Evolutionary conservation across 2,797 vertebrate genomes (phyloP).

Genomic region (Argyrosomus regius): DNA sequence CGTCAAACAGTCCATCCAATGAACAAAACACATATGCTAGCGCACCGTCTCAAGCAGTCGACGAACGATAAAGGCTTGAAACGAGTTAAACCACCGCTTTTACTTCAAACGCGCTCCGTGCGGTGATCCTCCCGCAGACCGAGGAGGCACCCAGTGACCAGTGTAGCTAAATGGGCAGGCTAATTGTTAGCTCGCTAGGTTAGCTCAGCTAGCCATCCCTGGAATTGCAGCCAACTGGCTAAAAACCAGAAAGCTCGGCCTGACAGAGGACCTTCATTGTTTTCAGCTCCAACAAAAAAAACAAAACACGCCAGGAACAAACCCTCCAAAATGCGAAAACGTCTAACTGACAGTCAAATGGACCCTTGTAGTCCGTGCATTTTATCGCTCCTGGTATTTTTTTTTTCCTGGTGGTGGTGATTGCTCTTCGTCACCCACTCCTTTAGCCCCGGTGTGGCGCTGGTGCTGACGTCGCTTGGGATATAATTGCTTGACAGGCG

Average conservation of each 20-base stretch:
- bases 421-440: conserved; percentile 82
- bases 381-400: conserved; percentile 70
- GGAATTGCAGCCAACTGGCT: conserved; percentile 65
- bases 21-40: conserved; percentile 12
- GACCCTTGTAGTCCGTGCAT: conserved; percentile 61
- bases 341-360: conserved; percentile 58
- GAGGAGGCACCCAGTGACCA: conserved; percentile 55
- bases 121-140: conserved; percentile 49
- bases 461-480: conserved; percentile 71
- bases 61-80: not conserved
- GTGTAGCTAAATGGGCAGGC: conserved; percentile 68
- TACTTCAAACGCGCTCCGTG: conserved; percentile 1
- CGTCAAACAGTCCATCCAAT: conserved; percentile 77
- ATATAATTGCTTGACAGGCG: conserved; percentile 67
- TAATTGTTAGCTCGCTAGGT: conserved; percentile 74
- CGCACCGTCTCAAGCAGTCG: conserved; percentile 29
- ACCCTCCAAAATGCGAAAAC: conserved; percentile 32
- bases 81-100: not conserved
- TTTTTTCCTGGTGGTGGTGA: conserved; percentile 70
- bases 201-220: conserved; percentile 79
- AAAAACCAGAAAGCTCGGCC: conserved; percentile 58
- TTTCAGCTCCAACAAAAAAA: conserved; percentile 11
- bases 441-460: conserved; percentile 76
- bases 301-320: not conserved
- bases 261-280: conserved; percentile 61